Evolutionary conservation across 1,140 invertebrate genomes (phyloP).

Genomic region (Aphelenchoides besseyi): DNA sequence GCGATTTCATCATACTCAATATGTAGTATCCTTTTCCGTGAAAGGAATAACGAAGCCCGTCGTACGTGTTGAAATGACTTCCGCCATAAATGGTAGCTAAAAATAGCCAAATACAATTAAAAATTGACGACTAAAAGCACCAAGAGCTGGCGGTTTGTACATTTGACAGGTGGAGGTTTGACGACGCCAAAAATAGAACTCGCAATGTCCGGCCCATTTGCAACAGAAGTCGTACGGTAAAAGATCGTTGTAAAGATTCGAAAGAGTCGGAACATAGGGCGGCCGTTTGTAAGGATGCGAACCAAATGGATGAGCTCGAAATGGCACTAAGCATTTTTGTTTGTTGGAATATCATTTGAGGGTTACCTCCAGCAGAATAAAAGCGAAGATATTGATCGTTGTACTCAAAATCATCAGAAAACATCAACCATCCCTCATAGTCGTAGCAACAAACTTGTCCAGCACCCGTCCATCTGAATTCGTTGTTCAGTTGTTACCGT

Average conservation of each 20-base stretch:
- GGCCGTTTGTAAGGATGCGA: slow-evolving; percentile 36
- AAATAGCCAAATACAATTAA: neutral
- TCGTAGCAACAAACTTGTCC: slow-evolving; percentile 50
- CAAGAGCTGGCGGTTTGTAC: slow-evolving; percentile 83
- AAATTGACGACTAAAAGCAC: slow-evolving; percentile 62
- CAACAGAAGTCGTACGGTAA: slow-evolving; percentile 90
- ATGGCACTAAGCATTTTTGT: too few species aligned
- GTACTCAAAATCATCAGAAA: slow-evolving; percentile 50
- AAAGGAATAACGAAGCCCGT: slow-evolving; percentile 82
- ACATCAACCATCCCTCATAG: slow-evolving; percentile 50
- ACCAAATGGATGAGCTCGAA: slow-evolving; percentile 46
- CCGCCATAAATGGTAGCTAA: slow-evolving; percentile 75
- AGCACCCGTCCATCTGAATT: slow-evolving; percentile 39
- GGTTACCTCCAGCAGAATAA: slow-evolving; percentile 45
- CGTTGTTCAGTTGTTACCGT: neutral
- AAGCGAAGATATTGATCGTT: slow-evolving; percentile 46
- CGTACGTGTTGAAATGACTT: slow-evolving; percentile 88
- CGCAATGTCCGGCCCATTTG: slow-evolving; percentile 86
- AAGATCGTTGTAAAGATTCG: slow-evolving; percentile 90
- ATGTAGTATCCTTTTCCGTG: slow-evolving; percentile 92
- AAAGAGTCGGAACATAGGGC: slow-evolving; percentile 76
- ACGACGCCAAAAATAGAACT: slow-evolving; percentile 85
- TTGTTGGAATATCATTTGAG: too few species aligned
- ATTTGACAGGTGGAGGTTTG: slow-evolving; percentile 89
- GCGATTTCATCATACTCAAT: slow-evolving; percentile 74